Evolutionary conservation across 2,888 invertebrate species (phyloP).

Genomic region (Monopis laevigella): DNA sequence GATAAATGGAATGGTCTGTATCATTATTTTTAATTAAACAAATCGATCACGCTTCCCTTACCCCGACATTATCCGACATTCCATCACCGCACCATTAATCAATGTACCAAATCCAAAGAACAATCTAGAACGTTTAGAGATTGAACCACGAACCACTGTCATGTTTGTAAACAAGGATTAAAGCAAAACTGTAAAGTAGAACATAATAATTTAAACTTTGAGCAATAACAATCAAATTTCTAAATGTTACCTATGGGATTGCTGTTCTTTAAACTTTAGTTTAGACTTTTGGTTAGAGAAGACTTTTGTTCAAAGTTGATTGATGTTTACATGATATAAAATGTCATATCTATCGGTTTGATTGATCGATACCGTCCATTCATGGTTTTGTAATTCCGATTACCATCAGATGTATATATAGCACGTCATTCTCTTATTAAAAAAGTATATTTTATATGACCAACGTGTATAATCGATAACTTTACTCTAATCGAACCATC

Average conservation of each 20-base stretch:
- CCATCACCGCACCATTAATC: slow-evolving; percentile 30
- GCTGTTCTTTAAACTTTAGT: slow-evolving; percentile 1
- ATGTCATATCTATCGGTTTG: no score
- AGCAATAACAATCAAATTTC: slow-evolving; percentile 9
- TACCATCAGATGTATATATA: no score
- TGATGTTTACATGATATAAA: no score
- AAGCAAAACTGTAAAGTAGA: slow-evolving; percentile 3
- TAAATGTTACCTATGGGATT: slow-evolving; percentile 7
- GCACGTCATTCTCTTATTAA: no score
- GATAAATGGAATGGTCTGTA: slow-evolving; percentile 23
- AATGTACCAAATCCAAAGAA: slow-evolving; percentile 17
- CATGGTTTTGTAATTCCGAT: no score
- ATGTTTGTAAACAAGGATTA: slow-evolving; percentile 8
- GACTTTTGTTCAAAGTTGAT: no score
- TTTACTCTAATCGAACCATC: no score
- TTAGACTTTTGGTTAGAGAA: no score
- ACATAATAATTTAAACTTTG: slow-evolving; percentile 8
- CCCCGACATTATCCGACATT: slow-evolving; percentile 24
- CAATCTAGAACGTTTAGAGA: slow-evolving; percentile 8
- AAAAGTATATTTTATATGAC: no score
- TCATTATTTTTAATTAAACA: slow-evolving; percentile 37
- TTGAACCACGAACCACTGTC: not conserved
- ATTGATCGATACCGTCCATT: no score
- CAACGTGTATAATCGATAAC: no score
- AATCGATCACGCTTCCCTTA: slow-evolving; percentile 26